Evolutionary conservation across 1,140 invertebrate species (phyloP).

Genomic region (Acromyrmex heyeri): DNA sequence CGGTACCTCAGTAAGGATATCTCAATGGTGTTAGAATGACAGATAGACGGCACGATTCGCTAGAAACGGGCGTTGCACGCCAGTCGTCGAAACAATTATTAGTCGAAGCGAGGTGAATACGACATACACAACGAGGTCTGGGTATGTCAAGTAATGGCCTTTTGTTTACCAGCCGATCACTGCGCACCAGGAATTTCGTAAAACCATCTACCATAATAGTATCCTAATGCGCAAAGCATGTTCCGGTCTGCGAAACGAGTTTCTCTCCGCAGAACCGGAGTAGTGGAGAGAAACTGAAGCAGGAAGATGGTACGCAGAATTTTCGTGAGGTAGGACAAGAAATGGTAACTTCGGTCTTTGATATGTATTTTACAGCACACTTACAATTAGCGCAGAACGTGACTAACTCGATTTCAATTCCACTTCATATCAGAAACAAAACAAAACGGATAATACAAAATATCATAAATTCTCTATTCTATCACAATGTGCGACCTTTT

Average conservation of each 20-base stretch:
- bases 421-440: background rate
- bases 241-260: background rate
- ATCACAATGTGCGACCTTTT: too few species aligned
- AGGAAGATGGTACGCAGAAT: background rate
- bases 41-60: conserved; percentile 50
- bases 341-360: background rate
- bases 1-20: conserved; percentile 58
- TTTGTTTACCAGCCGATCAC: conserved; percentile 7
- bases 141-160: conserved; percentile 44
- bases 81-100: conserved; percentile 74
- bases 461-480: too few species aligned
- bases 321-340: background rate
- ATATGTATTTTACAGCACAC: background rate
- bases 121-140: conserved; percentile 13
- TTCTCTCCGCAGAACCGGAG: background rate
- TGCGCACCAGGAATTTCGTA: conserved; percentile 39
- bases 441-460: background rate
- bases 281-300: background rate
- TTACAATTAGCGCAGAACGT: background rate
- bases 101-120: conserved; percentile 28
- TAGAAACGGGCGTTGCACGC: conserved; percentile 31
- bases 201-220: conserved; percentile 39
- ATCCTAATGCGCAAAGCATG: conserved; percentile 58
- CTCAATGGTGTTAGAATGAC: conserved; percentile 72
- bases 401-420: background rate